Percentiles rank a stretch among this genome's conserved stretches.
These are phyloP conservation scores for Cinclus mexicanus DNA, from an alignment of 2,113 vertebrate species.

Conservation along the genomic window DNA sequence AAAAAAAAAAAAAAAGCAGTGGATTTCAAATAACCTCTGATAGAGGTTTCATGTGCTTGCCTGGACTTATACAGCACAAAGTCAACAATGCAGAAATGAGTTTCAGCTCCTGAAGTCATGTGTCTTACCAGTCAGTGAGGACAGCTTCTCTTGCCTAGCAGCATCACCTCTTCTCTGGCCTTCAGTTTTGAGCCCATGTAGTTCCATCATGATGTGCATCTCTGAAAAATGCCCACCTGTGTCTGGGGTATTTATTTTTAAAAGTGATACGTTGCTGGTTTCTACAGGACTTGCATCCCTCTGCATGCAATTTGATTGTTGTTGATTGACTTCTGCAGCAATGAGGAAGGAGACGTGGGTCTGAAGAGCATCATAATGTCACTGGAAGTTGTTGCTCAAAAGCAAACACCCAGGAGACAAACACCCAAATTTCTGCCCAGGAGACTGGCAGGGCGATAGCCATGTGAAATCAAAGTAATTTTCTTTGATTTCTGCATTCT, in stretches of 20 bases:
- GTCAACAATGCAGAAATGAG: background rate
- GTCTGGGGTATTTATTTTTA: background rate
- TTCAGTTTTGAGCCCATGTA: background rate
- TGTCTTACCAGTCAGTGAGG: background rate
- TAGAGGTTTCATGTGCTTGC: background rate
- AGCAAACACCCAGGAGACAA: background rate
- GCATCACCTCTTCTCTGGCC: background rate
- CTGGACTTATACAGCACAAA: background rate
- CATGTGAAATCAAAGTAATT: background rate
- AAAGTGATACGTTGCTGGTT: background rate
- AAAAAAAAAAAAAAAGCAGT: background rate
- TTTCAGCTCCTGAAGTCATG: background rate
- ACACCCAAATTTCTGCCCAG: background rate
- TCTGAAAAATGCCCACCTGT: background rate
- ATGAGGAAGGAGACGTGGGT: background rate
- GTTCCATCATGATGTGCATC: background rate
- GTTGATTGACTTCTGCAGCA: background rate
- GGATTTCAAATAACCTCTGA: background rate
- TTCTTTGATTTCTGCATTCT: background rate
- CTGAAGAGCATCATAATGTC: background rate
- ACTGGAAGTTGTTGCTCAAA: background rate
- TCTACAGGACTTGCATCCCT: background rate
- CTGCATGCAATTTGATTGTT: background rate
- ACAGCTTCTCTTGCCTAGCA: background rate
- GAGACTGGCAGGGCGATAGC: background rate